Conservation (phyloP, 2,888 invertebrate genomes). For the Cheilosia vulpina region DNA sequence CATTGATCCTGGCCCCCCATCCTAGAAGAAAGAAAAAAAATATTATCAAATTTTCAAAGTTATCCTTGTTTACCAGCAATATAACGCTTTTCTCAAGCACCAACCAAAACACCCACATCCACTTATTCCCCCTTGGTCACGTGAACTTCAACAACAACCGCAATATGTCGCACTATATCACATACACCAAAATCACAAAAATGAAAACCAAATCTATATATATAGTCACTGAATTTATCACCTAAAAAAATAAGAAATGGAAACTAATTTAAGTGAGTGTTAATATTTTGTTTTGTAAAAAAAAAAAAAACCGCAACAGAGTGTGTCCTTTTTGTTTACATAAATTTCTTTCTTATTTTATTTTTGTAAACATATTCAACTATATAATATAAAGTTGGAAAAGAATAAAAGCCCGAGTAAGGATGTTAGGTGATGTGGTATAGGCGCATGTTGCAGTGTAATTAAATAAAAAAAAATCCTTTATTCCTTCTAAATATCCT, state of each 20-base stretch:
- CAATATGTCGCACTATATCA: constrained; percentile 74
- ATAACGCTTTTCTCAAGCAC: constrained; percentile 68
- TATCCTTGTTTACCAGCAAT: constrained; percentile 62
- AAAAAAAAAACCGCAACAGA: constrained; percentile 1
- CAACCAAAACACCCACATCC: constrained; percentile 54
- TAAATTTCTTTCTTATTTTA: constrained; percentile 15
- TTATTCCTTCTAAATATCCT: constrained; percentile 58
- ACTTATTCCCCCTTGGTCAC: constrained; percentile 52
- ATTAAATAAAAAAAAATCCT: constrained; percentile 41
- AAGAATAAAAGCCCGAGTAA: constrained; percentile 19
- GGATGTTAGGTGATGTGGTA: constrained; percentile 72
- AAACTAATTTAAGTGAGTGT: constrained; percentile 47
- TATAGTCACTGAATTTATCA: constrained; percentile 31
- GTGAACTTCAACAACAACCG: constrained; percentile 47
- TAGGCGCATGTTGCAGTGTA: constrained; percentile 74
- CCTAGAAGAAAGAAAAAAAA: constrained; percentile 25
- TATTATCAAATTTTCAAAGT: constrained; percentile 28
- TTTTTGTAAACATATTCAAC: constrained; percentile 25
- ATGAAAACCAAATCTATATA: constrained; percentile 34
- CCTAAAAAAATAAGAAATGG: constrained; percentile 17
- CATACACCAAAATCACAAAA: constrained; percentile 65
- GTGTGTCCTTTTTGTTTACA: constrained; percentile 52
- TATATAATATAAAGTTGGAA: constrained; percentile 1
- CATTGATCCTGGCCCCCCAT: constrained; percentile 26
- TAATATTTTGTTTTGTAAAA: too few relatives aligned